Evolutionary conservation across 2,888 invertebrate species (phyloP).

Genomic region (Rutpela maculata): DNA sequence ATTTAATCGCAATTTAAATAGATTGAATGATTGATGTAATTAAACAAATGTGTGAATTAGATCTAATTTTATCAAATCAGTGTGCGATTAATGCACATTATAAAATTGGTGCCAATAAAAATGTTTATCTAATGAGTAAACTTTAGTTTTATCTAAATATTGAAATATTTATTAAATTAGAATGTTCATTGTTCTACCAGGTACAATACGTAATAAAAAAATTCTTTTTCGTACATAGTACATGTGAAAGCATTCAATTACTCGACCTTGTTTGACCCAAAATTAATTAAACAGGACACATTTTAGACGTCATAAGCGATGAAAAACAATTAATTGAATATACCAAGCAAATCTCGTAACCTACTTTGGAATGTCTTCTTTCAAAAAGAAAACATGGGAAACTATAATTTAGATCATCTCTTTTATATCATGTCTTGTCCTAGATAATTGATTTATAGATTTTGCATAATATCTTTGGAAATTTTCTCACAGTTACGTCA

Average conservation of each 20-base stretch:
- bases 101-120: background rate
- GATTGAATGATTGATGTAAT: background rate
- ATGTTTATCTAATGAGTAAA: background rate
- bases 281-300: constrained; percentile 30
- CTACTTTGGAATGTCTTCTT: constrained; percentile 15
- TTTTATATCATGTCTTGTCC: background rate
- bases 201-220: constrained; percentile 3
- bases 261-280: constrained; percentile 23
- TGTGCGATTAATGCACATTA: background rate
- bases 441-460: background rate
- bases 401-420: background rate
- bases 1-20: constrained; percentile 7
- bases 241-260: constrained; percentile 23
- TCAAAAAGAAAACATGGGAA: background rate
- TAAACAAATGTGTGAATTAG: constrained; percentile 7
- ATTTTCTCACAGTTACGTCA: background rate
- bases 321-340: constrained; percentile 15
- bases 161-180: background rate
- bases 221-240: constrained; percentile 15
- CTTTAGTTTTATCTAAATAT: background rate
- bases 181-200: background rate
- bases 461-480: background rate
- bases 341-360: background rate
- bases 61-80: background rate
- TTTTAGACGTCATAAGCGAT: constrained; percentile 14